A percentile compares a stretch with the other conserved stretches of the same genome.
Conservation (phyloP, 2,888 invertebrate genomes). For the Cheilosia grossa region DNA sequence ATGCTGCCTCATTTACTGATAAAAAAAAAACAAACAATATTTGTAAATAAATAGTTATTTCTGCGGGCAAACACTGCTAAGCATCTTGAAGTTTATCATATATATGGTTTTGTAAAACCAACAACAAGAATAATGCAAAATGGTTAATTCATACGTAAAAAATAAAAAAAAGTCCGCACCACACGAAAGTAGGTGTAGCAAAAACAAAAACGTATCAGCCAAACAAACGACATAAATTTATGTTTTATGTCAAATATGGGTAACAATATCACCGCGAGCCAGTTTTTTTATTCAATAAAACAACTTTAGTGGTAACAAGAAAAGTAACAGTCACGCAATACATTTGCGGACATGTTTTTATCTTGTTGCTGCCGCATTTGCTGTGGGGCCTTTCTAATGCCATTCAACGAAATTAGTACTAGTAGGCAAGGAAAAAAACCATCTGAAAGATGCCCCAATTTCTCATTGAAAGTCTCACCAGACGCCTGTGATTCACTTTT, state of each 20-base stretch:
- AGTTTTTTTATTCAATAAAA: slow-evolving; percentile 20
- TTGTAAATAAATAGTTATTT: neutral
- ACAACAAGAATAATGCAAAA: slow-evolving; percentile 9
- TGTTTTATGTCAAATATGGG: slow-evolving; percentile 38
- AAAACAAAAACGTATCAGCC: slow-evolving; percentile 24
- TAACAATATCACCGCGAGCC: slow-evolving; percentile 37
- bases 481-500: slow-evolving; percentile 14
- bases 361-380: slow-evolving; percentile 1
- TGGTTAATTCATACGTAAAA: slow-evolving; percentile 3
- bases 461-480: neutral
- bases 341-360: neutral
- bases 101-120: neutral
- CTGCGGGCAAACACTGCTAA: neutral
- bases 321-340: slow-evolving; percentile 22
- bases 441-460: slow-evolving; percentile 8
- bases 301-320: slow-evolving; percentile 6
- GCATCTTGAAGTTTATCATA: neutral
- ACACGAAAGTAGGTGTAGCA: slow-evolving; percentile 41
- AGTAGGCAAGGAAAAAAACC: too few species aligned
- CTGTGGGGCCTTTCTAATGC: slow-evolving; percentile 25
- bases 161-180: neutral
- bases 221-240: slow-evolving; percentile 35
- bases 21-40: neutral
- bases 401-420: neutral
- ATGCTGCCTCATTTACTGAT: neutral